Evolutionary conservation across 2,113 vertebrate genomes (phyloP).

Genomic region (Amia ocellicauda): DNA sequence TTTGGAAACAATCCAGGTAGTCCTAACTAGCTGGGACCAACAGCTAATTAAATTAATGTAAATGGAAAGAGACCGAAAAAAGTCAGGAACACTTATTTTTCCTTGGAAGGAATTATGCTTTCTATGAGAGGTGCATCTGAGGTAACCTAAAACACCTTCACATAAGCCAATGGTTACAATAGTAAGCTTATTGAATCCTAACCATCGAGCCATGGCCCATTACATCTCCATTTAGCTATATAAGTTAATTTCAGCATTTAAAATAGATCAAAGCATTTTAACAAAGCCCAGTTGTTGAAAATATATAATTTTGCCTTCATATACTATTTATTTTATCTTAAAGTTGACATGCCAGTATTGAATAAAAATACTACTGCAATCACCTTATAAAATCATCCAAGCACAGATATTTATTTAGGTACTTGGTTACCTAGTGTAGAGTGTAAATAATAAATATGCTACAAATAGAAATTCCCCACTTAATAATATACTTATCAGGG

Average conservation of each 20-base stretch:
- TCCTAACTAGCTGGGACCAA: too few species aligned
- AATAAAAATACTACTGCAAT: constrained; percentile 24
- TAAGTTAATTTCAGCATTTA: not conserved
- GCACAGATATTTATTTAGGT: constrained; percentile 13
- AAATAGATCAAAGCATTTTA: not conserved
- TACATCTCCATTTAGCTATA: constrained; percentile 4
- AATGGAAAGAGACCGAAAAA: too few species aligned
- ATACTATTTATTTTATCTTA: not conserved
- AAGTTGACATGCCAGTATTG: not conserved
- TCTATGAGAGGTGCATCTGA: too few species aligned
- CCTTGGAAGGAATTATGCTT: too few species aligned
- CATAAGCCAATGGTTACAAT: too few species aligned
- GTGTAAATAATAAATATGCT: constrained; percentile 45
- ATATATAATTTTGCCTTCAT: not conserved
- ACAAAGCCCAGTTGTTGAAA: constrained; percentile 3
- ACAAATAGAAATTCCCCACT: constrained; percentile 40
- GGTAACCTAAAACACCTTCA: too few species aligned
- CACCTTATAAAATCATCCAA: constrained; percentile 18
- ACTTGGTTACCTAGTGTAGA: constrained; percentile 27
- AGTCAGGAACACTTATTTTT: too few species aligned
- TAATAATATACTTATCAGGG: constrained; percentile 41
- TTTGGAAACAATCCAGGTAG: too few species aligned
- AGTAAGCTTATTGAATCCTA: too few species aligned
- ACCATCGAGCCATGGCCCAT: not conserved
- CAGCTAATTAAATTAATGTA: too few species aligned